These are phyloP conservation scores for Cantharis lateralis DNA, from an alignment of 2,888 invertebrate species.

Conservation along the genomic window DNA sequence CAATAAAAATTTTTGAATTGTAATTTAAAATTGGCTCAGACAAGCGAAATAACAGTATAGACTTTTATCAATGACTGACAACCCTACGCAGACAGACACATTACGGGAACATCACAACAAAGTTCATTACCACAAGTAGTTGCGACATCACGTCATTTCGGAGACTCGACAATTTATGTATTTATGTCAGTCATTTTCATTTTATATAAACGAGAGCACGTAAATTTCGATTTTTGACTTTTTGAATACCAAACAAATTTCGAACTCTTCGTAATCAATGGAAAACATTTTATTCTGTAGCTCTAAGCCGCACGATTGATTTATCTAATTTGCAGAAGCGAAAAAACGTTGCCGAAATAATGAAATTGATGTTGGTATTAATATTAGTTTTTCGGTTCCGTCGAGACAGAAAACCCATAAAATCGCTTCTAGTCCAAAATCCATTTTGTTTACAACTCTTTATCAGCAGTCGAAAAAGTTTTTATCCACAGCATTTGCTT, in stretches of 20 bases:
- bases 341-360: neutral
- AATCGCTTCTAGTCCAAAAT: neutral
- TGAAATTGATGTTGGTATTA: neutral
- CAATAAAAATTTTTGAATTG: neutral
- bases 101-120: slow-evolving; percentile 28
- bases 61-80: slow-evolving; percentile 38
- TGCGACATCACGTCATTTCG: neutral
- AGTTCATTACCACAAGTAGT: slow-evolving; percentile 20
- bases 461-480: neutral
- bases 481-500: neutral
- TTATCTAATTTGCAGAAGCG: neutral
- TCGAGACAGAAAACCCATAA: neutral
- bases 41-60: slow-evolving; percentile 22
- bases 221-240: neutral
- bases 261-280: neutral
- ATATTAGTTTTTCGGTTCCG: neutral
- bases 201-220: neutral
- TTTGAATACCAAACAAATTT: neutral
- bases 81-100: slow-evolving; percentile 29
- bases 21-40: slow-evolving; percentile 14
- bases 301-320: neutral
- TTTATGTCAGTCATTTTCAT: neutral
- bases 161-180: neutral
- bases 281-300: neutral
- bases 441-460: neutral